These are phyloP conservation scores for Lithophane socia DNA, from an alignment of 2,888 invertebrate species.

Conservation along the genomic window DNA sequence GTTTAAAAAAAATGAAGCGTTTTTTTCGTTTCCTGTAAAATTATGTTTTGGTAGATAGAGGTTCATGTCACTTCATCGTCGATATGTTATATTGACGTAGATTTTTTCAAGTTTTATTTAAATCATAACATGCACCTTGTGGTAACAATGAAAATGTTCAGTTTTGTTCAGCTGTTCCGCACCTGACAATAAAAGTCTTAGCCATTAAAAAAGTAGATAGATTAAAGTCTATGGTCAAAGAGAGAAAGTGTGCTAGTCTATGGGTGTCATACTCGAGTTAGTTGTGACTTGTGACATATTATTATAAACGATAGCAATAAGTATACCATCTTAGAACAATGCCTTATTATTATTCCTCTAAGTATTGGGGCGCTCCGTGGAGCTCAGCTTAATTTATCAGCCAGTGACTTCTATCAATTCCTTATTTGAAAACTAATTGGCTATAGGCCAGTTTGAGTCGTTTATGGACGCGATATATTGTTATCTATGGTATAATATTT, in stretches of 20 bases:
- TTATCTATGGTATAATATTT: constrained; percentile 21
- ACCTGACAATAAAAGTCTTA: background rate
- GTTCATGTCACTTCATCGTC: too few species aligned
- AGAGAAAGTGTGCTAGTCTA: constrained; percentile 19
- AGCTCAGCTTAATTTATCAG: constrained; percentile 49
- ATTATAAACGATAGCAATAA: constrained; percentile 1
- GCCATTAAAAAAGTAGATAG: constrained; percentile 6
- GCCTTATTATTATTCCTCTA: constrained; percentile 53
- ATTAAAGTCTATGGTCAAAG: constrained; percentile 4
- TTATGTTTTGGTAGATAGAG: too few species aligned
- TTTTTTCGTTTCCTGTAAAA: too few species aligned
- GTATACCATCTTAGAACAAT: constrained; percentile 44
- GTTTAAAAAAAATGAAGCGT: too few species aligned
- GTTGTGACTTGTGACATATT: constrained; percentile 9
- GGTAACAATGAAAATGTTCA: background rate
- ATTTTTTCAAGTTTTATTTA: constrained; percentile 25
- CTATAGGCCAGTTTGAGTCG: constrained; percentile 34
- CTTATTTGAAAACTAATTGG: constrained; percentile 53
- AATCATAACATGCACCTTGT: constrained; percentile 15
- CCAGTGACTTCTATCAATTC: constrained; percentile 49
- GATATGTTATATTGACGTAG: constrained; percentile 31
- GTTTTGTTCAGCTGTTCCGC: constrained; percentile 21
- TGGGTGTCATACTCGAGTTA: background rate
- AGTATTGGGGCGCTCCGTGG: constrained; percentile 52
- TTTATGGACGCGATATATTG: constrained; percentile 18